Conservation (phyloP, 2,113 vertebrate genomes). For the Dipodomys spectabilis region DNA sequence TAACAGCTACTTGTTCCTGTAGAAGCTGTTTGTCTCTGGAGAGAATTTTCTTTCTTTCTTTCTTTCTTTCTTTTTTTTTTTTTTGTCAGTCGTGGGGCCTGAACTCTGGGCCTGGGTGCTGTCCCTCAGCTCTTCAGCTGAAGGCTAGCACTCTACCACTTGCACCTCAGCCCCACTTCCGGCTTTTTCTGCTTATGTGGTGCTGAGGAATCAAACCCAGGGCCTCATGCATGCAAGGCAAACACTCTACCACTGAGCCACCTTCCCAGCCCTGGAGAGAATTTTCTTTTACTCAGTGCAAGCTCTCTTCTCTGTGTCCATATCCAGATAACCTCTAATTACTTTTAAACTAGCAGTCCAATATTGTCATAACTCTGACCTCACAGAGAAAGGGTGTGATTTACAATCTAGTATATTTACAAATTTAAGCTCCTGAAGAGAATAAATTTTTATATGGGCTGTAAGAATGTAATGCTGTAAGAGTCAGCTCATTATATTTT, state of each 20-base stretch:
- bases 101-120: too few relatives aligned
- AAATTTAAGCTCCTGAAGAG: not conserved
- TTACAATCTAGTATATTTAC: not conserved
- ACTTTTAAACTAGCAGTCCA: slow-evolving; percentile 33
- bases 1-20: not conserved
- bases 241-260: too few relatives aligned
- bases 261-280: not conserved
- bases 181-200: too few relatives aligned
- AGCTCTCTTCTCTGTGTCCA: not conserved
- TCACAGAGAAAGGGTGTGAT: not conserved
- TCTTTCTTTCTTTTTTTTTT: too few relatives aligned
- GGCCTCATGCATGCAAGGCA: too few relatives aligned
- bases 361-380: not conserved
- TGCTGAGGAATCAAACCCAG: too few relatives aligned
- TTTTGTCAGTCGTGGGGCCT: too few relatives aligned
- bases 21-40: not conserved
- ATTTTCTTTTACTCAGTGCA: not conserved
- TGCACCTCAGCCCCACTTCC: too few relatives aligned
- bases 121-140: too few relatives aligned
- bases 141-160: too few relatives aligned
- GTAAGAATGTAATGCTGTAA: not conserved
- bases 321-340: not conserved
- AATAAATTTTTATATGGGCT: not conserved
- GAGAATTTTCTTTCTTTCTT: not conserved
- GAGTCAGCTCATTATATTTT: slow-evolving; percentile 6